Evolutionary conservation across 2,797 vertebrate species (phyloP), one percentile per base, ranked within the genome.

Genomic region (Notoglanidium macrostoma): DNA sequence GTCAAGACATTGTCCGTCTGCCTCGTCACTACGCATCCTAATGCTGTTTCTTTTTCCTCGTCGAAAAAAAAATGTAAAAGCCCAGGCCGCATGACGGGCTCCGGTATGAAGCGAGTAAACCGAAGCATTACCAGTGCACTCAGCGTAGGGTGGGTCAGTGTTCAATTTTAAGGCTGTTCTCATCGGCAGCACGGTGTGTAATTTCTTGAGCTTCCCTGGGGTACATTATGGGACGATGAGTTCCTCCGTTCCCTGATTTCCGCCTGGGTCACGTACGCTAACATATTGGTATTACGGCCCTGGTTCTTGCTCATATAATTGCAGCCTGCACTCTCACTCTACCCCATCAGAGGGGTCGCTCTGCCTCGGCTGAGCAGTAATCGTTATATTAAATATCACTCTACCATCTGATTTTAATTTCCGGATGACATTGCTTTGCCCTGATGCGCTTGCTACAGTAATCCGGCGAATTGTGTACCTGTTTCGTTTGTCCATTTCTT

Each of bases 361-460:
- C 83, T 87, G 77, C n/a, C 85, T 70, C 61, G 29, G 35, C 84
- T 81, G 86, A 88, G 86, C 21, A 14, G 63, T 89, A 87, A 89
- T 91, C 84, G 67, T 91, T 88, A 68, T 81, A 77, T 91, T 88
- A 85, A 78, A 89, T 87, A 79, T 77, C 49, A 83, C 88, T 89
- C 82, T 44, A 73, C 40, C 29, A 17, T 73, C 77, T 44, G 63
- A 59, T 78, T 91, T 88, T 88, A 55, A 89, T 87, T 84, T 87
- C 76, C 76, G 5, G 44, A 6, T 40, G 35, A 68, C 78, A 68
- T 51, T 11, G 32, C 19, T 67, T 82, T 82, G 26, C 63, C 63
- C 55, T n/a, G 49, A 88, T 11, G 8, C 15, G 29, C 32, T 49
- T 29, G 63, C 81, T 21, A 51, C 46, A 51, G 19, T 85, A 86